Percentiles rank a stretch among this genome's conserved stretches.
phyloP scores from a whole-genome alignment of 2,113 vertebrate species.

The human (Homo sapiens) region GRCh38 chr3:179065501-179066000 shows the following conservation, averaged over 20 bases:
- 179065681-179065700: neutral
- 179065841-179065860: neutral
- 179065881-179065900: neutral
- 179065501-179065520: slow-evolving; percentile 26
- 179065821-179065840: neutral
- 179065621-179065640: slow-evolving; percentile 24
- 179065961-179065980: slow-evolving; percentile 11
- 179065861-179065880: neutral
- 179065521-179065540: neutral
- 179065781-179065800: neutral
- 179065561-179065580: neutral
- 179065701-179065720: neutral
- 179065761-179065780: neutral
- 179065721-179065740: neutral
- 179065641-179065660: neutral
- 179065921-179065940: neutral
- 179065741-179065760: neutral
- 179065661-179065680: neutral
- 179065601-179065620: neutral
- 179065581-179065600: neutral
- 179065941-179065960: neutral
- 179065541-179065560: neutral
- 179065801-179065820: neutral
- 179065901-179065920: neutral
- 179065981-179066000: neutral